Conservation (phyloP, 2,113 vertebrate species). For the Heterotis niloticus region DNA sequence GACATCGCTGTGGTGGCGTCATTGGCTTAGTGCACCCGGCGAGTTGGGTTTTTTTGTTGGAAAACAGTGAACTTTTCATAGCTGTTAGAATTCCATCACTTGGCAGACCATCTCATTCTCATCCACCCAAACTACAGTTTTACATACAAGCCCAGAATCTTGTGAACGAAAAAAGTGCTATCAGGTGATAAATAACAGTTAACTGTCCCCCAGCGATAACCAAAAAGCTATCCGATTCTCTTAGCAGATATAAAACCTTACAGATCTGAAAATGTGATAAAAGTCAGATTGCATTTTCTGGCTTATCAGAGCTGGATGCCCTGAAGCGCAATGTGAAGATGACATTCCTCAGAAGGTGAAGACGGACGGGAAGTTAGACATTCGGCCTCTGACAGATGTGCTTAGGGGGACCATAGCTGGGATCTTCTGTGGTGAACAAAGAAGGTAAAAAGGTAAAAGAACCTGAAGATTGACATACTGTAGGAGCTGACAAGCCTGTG, state of each 20-base stretch:
- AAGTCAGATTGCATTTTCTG: not conserved
- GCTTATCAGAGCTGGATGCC: not conserved
- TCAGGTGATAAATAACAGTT: not conserved
- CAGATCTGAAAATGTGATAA: not conserved
- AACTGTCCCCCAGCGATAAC: not conserved
- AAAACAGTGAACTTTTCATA: constrained; percentile 22
- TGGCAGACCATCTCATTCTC: constrained; percentile 8
- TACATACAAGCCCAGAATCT: not conserved
- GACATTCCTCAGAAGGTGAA: constrained; percentile 2
- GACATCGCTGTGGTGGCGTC: constrained; percentile 38
- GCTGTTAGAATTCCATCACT: constrained; percentile 35
- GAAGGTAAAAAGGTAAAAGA: not conserved
- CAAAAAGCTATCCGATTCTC: too few relatives aligned
- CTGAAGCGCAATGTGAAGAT: not conserved
- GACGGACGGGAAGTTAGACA: not conserved
- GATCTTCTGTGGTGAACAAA: not conserved
- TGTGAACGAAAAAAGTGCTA: not conserved
- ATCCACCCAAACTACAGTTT: not conserved
- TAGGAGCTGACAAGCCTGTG: too few relatives aligned
- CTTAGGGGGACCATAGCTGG: not conserved
- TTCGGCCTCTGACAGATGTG: not conserved
- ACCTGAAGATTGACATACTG: not conserved
- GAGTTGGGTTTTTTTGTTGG: constrained; percentile 21
- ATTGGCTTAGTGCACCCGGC: constrained; percentile 33
- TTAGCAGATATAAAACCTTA: too few relatives aligned